Percentiles rank a stretch among this genome's conserved stretches.
These are phyloP conservation scores for Colletes gigas DNA, from an alignment of 1,140 invertebrate species.

Conservation along the genomic window DNA sequence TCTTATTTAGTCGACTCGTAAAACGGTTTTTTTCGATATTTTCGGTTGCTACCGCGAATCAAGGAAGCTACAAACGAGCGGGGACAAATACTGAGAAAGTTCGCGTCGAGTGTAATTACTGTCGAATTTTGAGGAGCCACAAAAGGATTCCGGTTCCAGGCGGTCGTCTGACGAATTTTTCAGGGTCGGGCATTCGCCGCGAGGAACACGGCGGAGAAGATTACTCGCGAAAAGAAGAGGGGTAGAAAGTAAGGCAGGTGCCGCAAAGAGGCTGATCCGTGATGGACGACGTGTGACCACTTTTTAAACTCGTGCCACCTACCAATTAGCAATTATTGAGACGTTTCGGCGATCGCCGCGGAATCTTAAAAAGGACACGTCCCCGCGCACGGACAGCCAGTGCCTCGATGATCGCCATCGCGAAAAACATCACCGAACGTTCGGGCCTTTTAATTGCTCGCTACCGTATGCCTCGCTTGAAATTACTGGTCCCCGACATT, in stretches of 20 bases:
- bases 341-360: conserved; percentile 45
- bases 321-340: conserved; percentile 67
- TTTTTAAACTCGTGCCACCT: conserved; percentile 63
- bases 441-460: conserved; percentile 19
- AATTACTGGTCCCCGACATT: background rate
- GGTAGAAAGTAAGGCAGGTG: background rate
- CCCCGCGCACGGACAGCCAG: background rate
- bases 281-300: conserved; percentile 63
- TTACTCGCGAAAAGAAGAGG: too few species aligned
- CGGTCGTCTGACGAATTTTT: background rate
- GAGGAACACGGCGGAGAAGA: background rate
- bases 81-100: too few species aligned
- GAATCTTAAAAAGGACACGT: conserved; percentile 58
- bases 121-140: too few species aligned
- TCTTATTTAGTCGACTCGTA: too few species aligned
- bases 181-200: too few species aligned
- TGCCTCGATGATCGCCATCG: conserved; percentile 7
- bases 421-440: conserved; percentile 31
- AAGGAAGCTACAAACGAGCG: too few species aligned
- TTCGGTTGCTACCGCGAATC: too few species aligned
- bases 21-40: too few species aligned
- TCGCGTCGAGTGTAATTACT: too few species aligned
- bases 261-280: conserved; percentile 45
- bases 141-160: too few species aligned
- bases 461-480: background rate